Base-by-base conservation (phyloP, 2,797 vertebrate genomes). In the Channallabes apus region DNA sequence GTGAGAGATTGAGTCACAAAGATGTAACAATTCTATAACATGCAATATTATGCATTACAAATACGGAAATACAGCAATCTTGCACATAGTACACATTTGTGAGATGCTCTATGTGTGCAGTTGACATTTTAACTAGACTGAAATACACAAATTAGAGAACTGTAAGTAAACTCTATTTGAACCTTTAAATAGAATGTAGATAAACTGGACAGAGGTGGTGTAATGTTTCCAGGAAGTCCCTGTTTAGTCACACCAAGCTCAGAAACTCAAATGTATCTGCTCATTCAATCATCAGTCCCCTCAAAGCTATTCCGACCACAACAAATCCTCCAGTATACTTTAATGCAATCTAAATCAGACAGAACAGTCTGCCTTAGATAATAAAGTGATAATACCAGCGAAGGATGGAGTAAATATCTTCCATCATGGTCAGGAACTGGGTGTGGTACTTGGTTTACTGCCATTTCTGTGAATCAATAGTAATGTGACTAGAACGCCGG, bases 291-390 rank as follows among this genome's bases (percentile, higher is more conserved):
- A 82, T 59, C 56, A 61, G 85, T 86, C 83, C n/a, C 67, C 41
- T 2, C 24, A 84, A 82, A 84, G 73, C 82, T 65, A 69, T 82
- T 87, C 68, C 78, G 81, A 79, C 68, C 62, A 27, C 75, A 65
- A 38, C 79, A 86, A 89, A 86, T 87, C 73, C 85, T 67, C 32
- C 46, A 85, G 68, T 56, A 80, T 59, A 56, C 69, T 80, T 38
- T 6, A 72, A 82, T 80, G 65, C 38, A 76, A 82, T 68, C 79
- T 61, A 87, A 89, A 89, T 82, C 81, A 64, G 82, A 62, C 65
- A 77, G 46, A 27, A 14, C n/a, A 41, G n/a, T 67, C 24, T 69
- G 27, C 61, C 5, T 9, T 41, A 46, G 38, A 68, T 72, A 68
- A 75, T 84, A 80, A 81, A 84, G 41, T 86, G 82, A 51, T 29